These are phyloP conservation scores for Salarias fasciatus DNA, from an alignment of 2,797 vertebrate genomes.

Conservation along the genomic window DNA sequence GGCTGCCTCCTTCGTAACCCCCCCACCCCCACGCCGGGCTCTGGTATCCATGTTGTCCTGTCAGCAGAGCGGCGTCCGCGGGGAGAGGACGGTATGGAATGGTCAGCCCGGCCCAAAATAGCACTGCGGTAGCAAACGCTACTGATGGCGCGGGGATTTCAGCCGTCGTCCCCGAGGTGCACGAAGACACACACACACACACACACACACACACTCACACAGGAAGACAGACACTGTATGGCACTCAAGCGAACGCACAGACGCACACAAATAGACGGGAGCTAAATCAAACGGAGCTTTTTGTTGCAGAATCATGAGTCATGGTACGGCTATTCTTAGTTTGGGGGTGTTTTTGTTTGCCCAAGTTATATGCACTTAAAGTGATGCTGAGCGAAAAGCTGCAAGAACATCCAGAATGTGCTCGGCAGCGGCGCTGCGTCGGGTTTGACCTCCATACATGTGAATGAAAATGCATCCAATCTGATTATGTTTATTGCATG, in stretches of 20 bases:
- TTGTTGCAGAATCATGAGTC: constrained; percentile 82
- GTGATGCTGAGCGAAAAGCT: constrained; percentile 58
- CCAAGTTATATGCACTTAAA: constrained; percentile 70
- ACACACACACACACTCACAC: too few species aligned
- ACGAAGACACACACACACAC: constrained; percentile 24
- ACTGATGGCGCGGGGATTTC: constrained; percentile 54
- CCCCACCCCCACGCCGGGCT: constrained; percentile 47
- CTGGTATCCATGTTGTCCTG: constrained; percentile 71
- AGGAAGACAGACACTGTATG: constrained; percentile 32
- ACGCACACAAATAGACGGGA: constrained; percentile 35
- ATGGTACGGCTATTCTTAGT: constrained; percentile 77
- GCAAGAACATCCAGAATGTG: constrained; percentile 34
- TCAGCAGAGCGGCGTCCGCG: constrained; percentile 67
- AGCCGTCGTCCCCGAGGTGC: constrained; percentile 41
- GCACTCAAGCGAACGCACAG: constrained; percentile 32
- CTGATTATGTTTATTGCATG: background rate
- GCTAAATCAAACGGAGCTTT: constrained; percentile 62
- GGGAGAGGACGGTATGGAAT: constrained; percentile 58
- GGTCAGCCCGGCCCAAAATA: constrained; percentile 76
- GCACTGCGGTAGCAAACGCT: constrained; percentile 68
- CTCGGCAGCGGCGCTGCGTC: constrained; percentile 44
- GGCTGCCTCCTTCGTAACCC: constrained; percentile 35
- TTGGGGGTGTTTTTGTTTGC: constrained; percentile 68
- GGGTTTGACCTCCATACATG: constrained; percentile 25
- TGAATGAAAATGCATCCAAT: too few species aligned